Percentiles rank a stretch among this genome's conserved stretches.
Conservation (phyloP, 2,888 invertebrate species). For the Amiota mariae region DNA sequence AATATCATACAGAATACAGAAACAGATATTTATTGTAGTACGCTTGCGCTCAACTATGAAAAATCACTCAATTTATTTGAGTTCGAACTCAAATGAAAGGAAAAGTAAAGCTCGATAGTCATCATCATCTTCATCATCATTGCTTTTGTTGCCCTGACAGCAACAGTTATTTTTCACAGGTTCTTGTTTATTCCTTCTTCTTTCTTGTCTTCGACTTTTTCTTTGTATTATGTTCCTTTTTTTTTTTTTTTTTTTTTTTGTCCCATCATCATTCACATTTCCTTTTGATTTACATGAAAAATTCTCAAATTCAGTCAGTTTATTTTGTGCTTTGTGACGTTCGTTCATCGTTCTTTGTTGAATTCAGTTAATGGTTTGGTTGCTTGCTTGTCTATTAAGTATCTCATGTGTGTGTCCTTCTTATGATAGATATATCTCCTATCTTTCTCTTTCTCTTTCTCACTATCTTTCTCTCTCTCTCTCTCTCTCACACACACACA, state of each 20-base stretch:
- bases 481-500: constrained; percentile 42
- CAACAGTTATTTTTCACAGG: constrained; percentile 60
- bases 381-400: too few species aligned
- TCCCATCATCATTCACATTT: constrained; percentile 4
- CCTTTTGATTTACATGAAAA: not conserved
- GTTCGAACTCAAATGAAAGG: constrained; percentile 60
- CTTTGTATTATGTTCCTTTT: not conserved
- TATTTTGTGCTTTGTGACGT: too few species aligned
- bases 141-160: constrained; percentile 47
- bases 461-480: constrained; percentile 32
- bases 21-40: constrained; percentile 10
- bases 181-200: constrained; percentile 32
- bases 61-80: constrained; percentile 13
- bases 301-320: too few species aligned
- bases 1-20: constrained; percentile 24
- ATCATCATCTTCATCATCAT: constrained; percentile 30
- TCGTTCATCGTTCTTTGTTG: too few species aligned
- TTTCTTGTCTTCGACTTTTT: not conserved
- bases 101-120: constrained; percentile 53
- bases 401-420: not conserved
- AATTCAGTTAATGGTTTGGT: too few species aligned
- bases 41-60: constrained; percentile 28
- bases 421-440: not conserved
- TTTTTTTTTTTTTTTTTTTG: not conserved
- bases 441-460: constrained; percentile 22